phyloP scores from a whole-genome alignment of 1,140 invertebrate genomes.

The Pseudomyrmex gracilis region DNA sequence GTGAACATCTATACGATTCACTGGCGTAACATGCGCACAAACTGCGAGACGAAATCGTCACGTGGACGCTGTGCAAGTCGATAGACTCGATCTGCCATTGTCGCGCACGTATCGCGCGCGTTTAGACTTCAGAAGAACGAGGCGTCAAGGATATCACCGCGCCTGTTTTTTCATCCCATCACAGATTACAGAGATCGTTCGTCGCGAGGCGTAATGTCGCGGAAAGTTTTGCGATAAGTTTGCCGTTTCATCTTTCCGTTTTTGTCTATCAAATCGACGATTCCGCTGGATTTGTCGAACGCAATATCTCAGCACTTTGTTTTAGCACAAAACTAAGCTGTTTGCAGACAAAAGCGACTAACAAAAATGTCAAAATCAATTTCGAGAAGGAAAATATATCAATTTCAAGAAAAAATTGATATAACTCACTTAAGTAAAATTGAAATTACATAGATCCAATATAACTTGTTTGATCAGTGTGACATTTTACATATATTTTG shows the following conservation, averaged over 20 bases:
- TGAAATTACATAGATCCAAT: too few species aligned
- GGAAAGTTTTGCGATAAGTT: slow-evolving; percentile 13
- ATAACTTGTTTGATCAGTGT: too few species aligned
- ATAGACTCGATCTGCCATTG: slow-evolving; percentile 44
- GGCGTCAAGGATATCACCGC: slow-evolving; percentile 3
- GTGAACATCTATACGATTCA: slow-evolving; percentile 4
- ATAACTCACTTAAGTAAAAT: too few species aligned
- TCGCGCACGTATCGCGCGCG: slow-evolving; percentile 8
- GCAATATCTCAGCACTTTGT: not conserved
- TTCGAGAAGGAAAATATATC: too few species aligned
- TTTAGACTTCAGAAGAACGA: slow-evolving; percentile 8
- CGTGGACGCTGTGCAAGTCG: slow-evolving; percentile 20
- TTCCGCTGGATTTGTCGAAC: not conserved
- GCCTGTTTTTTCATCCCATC: slow-evolving; percentile 36
- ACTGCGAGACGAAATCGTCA: not conserved
- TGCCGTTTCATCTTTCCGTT: slow-evolving; percentile 11
- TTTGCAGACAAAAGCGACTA: too few species aligned
- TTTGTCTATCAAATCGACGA: slow-evolving; percentile 10
- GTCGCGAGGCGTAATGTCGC: slow-evolving; percentile 1
- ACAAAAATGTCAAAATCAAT: too few species aligned
- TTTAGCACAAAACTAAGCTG: too few species aligned
- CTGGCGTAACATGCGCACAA: not conserved
- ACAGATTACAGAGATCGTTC: slow-evolving; percentile 49
- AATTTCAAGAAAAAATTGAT: too few species aligned
- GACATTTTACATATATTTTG: too few species aligned